phyloP scores from a whole-genome alignment of 2,888 invertebrate species.

The Sylvicola cinctus region DNA sequence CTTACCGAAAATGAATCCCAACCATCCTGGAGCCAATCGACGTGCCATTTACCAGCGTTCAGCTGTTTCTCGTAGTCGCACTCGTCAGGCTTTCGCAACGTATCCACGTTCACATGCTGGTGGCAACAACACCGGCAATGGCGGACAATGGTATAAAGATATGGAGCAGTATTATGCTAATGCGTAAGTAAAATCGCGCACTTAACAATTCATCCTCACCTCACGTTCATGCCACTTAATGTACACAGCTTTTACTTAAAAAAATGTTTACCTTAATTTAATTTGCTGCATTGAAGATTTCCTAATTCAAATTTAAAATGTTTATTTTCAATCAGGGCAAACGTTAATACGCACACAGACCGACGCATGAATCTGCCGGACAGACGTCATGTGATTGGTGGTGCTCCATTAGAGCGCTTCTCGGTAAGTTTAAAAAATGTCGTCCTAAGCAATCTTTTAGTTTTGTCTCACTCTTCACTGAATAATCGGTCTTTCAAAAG shows the following conservation, averaged over 20 bases:
- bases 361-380: constrained; percentile 7
- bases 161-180: constrained; percentile 17
- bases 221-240: not conserved
- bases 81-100: too few relatives aligned
- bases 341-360: too few relatives aligned
- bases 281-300: too few relatives aligned
- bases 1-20: too few relatives aligned
- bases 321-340: too few relatives aligned
- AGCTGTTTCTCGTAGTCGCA: too few relatives aligned
- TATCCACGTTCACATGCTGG: constrained; percentile 20
- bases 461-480: too few relatives aligned
- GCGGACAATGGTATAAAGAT: constrained; percentile 16
- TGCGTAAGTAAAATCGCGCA: constrained; percentile 18
- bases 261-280: too few relatives aligned
- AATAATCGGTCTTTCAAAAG: constrained; percentile 1
- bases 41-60: too few relatives aligned
- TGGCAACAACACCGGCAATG: constrained; percentile 14
- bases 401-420: constrained; percentile 16
- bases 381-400: constrained; percentile 12
- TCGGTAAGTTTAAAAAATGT: not conserved
- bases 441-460: not conserved
- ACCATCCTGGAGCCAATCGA: too few relatives aligned
- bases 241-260: too few relatives aligned
- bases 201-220: not conserved
- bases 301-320: too few relatives aligned